Conservation (phyloP, 2,797 vertebrate genomes). For the Amblyopsis hoosieri region DNA sequence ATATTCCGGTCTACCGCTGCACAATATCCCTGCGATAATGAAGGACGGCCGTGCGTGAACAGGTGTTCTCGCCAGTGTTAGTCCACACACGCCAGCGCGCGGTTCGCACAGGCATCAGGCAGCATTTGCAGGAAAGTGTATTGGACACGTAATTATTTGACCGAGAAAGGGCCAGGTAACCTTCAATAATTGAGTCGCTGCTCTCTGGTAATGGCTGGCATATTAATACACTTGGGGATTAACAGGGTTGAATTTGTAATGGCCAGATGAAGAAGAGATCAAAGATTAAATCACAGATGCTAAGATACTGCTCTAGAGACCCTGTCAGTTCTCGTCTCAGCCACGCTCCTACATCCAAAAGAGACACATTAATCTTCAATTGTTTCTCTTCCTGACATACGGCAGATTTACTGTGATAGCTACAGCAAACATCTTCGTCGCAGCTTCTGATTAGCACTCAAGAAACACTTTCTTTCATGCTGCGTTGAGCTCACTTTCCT, state of each 20-base stretch:
- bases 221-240: conserved; percentile 17
- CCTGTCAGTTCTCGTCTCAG: conserved; percentile 20
- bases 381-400: conserved; percentile 20
- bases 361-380: conserved; percentile 32
- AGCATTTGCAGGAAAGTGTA: neutral
- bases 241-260: conserved; percentile 27
- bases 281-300: conserved; percentile 19
- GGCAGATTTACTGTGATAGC: conserved; percentile 13
- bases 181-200: neutral
- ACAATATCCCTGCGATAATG: conserved; percentile 5
- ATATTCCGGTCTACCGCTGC: conserved; percentile 5
- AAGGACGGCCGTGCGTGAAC: neutral
- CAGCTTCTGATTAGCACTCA: conserved; percentile 27
- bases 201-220: conserved; percentile 7
- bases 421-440: conserved; percentile 22
- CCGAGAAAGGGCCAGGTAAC: conserved; percentile 2
- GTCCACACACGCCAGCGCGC: neutral
- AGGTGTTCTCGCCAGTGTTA: neutral
- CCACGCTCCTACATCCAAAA: conserved; percentile 4
- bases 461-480: conserved; percentile 38
- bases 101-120: neutral
- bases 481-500: neutral
- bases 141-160: neutral
- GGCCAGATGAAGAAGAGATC: conserved; percentile 29
- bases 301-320: conserved; percentile 27